These are phyloP conservation scores for Microtus ochrogaster DNA, from an alignment of 2,113 vertebrate genomes.

Conservation along the genomic window DNA sequence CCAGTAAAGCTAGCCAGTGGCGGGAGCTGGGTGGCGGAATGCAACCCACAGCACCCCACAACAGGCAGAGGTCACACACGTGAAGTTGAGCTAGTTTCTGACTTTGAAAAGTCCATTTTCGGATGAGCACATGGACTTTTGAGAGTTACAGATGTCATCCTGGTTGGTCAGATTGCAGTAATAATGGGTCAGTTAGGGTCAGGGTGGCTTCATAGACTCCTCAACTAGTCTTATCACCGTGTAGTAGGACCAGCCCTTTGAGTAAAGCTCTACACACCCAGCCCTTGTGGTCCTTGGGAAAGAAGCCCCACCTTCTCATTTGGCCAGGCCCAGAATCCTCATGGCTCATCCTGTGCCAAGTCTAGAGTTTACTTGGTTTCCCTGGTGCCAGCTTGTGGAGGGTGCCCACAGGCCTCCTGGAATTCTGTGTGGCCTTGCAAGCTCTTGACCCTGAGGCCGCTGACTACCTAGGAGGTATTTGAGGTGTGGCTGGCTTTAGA, in stretches of 20 bases:
- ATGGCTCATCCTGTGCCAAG: rapidly evolving
- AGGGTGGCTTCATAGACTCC: too few relatives aligned
- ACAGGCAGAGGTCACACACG: rapidly evolving
- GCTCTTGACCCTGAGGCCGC: neutral
- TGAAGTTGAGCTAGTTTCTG: too few relatives aligned
- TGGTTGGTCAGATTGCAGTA: too few relatives aligned
- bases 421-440: neutral
- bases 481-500: neutral
- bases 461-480: neutral
- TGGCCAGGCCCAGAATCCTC: neutral
- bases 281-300: neutral
- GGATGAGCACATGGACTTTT: neutral
- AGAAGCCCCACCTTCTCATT: neutral
- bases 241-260: too few relatives aligned
- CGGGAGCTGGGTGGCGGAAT: too few relatives aligned
- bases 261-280: rapidly evolving
- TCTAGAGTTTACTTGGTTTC: neutral
- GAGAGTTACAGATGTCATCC: neutral
- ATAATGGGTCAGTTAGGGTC: neutral
- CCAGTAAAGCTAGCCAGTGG: too few relatives aligned
- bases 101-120: neutral
- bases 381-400: rapidly evolving
- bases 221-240: neutral
- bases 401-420: neutral
- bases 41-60: too few relatives aligned